Percentiles rank a stretch among this genome's conserved stretches.
phyloP scores from a whole-genome alignment of 2,797 vertebrate genomes.

The Cyprinodon diabolis region DNA sequence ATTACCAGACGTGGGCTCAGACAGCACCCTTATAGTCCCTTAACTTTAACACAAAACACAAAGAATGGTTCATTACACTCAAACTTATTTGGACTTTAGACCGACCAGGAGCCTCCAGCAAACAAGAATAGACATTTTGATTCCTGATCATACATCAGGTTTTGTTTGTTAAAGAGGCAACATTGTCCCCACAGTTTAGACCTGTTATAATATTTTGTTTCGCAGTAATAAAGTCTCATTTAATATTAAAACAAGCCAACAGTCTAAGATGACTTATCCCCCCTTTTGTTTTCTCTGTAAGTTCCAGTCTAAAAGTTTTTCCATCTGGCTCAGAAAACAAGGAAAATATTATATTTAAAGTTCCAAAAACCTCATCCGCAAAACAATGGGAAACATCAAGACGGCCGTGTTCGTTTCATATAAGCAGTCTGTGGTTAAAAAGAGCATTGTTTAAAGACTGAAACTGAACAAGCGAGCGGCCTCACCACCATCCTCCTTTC shows the following conservation, averaged over 20 bases:
- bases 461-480: slow-evolving; percentile 13
- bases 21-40: not conserved
- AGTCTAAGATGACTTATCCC: not conserved
- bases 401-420: not conserved
- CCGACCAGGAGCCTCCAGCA: not conserved
- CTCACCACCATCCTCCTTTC: slow-evolving; percentile 7
- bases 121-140: not conserved
- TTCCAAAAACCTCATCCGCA: not conserved
- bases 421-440: not conserved
- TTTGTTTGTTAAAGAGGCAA: not conserved
- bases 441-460: slow-evolving; percentile 5
- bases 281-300: not conserved
- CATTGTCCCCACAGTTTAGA: not conserved
- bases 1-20: not conserved
- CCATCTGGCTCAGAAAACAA: not conserved
- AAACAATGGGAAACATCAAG: not conserved
- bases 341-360: not conserved
- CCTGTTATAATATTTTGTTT: not conserved
- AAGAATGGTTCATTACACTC: not conserved
- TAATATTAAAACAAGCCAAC: not conserved
- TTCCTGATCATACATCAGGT: not conserved
- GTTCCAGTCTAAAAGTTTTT: not conserved
- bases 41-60: not conserved
- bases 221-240: not conserved
- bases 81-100: not conserved